Evolutionary conservation across 2,113 vertebrate genomes (phyloP).

Genomic region (Gallinago paraguaiae): DNA sequence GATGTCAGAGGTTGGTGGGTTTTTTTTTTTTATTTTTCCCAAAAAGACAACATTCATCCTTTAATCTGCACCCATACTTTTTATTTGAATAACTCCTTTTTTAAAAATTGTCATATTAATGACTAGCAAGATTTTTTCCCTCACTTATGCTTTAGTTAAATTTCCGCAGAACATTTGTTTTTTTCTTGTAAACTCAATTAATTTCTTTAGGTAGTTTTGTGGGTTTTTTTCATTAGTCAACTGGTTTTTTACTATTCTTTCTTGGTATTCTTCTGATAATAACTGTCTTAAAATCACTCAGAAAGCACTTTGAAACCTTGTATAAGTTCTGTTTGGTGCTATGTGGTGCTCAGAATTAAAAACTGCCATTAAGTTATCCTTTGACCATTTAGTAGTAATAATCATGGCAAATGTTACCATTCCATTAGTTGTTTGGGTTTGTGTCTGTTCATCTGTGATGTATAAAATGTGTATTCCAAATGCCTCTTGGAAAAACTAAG

Average conservation of each 20-base stretch:
- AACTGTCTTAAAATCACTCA: background rate
- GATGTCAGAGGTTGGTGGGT: background rate
- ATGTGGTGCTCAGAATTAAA: background rate
- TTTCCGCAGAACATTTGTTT: background rate
- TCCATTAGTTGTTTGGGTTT: background rate
- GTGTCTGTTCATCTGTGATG: background rate
- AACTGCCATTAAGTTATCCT: background rate
- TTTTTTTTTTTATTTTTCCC: background rate
- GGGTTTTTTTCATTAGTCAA: background rate
- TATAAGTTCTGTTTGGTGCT: background rate
- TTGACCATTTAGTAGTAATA: background rate
- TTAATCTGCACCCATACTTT: background rate
- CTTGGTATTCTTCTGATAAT: background rate
- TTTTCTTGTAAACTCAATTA: background rate
- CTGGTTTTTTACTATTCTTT: accelerated
- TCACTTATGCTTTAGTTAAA: background rate
- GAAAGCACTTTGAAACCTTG: background rate
- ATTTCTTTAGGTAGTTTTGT: background rate
- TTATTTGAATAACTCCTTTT: background rate
- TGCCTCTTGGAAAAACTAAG: background rate
- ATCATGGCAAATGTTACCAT: background rate
- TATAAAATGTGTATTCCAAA: background rate
- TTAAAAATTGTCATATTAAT: background rate
- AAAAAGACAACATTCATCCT: background rate
- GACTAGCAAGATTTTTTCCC: background rate